Base-by-base conservation (phyloP, 2,888 invertebrate genomes). In the Bellardia pandia region DNA sequence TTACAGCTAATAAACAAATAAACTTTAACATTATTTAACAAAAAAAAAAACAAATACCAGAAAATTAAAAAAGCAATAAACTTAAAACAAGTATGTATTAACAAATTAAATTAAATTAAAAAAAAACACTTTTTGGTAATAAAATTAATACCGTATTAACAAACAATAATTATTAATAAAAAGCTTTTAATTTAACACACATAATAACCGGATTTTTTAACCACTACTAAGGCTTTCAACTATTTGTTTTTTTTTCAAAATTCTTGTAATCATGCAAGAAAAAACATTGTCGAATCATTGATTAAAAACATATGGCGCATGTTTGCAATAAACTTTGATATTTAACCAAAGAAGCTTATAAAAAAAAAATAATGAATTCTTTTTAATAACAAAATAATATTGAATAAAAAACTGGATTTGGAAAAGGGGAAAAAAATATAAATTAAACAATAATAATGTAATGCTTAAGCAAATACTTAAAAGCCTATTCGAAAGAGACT, bases 301-400 rank as follows among this genome's bases (percentile, higher is more conserved):
- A 80, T 80, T 53, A 53, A 62, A 62, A 62, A 75, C 53, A 0
- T 14, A 5, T 5, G 37, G 3, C 37, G 37, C 11, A 45, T 40
- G 5, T 16, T 66, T 66, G 9, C 40, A 62, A 51, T 81, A 51
- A 82, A 82, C 82, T 82, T 76, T 82, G 82, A 69, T 69, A 82
- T 82, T 82, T 82, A 69, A 82, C 2, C 16, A 69, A 23, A 60
- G 11, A 16, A 60, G 56, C 53, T 51, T 16, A 37, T 11, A 40
- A 64, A 64, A n/a, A 75, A 16, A 69, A 51, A 40, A 68, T 42
- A 42, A 8, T 62, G 23, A 42, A 11, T 69, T 53, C 56, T 58
- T 68, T 3, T 58, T 30, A 30, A 58, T 58, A 58, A 30, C 13
- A 58, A 58, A 58, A 51, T n/a, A 51, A n/a, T 6, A 4, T 30